Evolutionary conservation across 2,113 vertebrate genomes (phyloP), one percentile per base, ranked within the genome.

Genomic region (Empidonax alnorum): DNA sequence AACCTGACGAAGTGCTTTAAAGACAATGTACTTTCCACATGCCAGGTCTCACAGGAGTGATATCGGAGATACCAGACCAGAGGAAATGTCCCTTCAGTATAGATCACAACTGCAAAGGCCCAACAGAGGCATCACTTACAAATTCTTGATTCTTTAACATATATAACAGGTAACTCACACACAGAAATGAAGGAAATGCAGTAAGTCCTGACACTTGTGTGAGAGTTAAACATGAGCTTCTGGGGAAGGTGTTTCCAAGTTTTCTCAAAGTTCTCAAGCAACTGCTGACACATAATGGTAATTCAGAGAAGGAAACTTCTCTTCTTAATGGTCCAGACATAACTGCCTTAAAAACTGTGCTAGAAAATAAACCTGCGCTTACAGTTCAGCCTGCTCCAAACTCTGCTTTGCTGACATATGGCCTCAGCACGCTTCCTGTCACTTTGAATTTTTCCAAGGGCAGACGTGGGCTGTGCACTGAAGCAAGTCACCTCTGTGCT

Each of bases 201-300:
- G 5, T 24, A 62, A 74, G 16, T 50, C 24, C 61, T 4, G 4
- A 44, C 52, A 84, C 52, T 33, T 61, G 35, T 42, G 25, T 7
- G 11, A 66, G 20, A 86, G 52, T 58, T 67, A 59, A 84, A 72
- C 24, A 63, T 0, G 1, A 71, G 27, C 33, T 72, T 82, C 87
- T 78, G 42, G 10, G 27, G 30, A 81, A 89, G 69, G 11, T 31
- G 72, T 28, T 91, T 84, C 30, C 75, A 73, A 82, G 33, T 41
- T 82, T 49, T 61, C 24, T 89, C 77, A 28, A 96, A 93, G 78
- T 49, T 89, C 44, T 82, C 58, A 84, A 84, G 69, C 61, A 87
- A 66, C 47, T 91, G 71, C 87, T 90, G 81, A 87, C 71, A 94
- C 56, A 63, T 0, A 84, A 74, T 49, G 41, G 58, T 65, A 82